Base-by-base conservation (phyloP, 1,140 invertebrate genomes). In the Anastatus disparis region DNA sequence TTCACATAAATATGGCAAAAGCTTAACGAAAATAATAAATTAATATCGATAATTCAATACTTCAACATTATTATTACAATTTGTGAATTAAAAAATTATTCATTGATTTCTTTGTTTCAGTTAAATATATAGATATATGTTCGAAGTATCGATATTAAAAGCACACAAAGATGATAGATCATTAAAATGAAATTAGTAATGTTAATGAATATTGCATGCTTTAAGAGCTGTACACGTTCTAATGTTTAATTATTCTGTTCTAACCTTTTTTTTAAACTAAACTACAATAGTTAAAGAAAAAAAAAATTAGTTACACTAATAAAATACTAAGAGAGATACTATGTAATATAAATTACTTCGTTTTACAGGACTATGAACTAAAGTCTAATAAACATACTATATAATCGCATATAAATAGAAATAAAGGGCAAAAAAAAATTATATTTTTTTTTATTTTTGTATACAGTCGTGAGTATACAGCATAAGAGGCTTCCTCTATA, bases 251-350 rank as follows among this genome's bases (percentile, higher is more conserved):
- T 44, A n/a, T 29, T 22, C 15, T 58, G 35, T 3, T 59, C 42
- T 67, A 67, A 52, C 35, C 17, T 69, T 27, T 3, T 61, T n/a
- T n/a, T n/a, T n/a, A n/a, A n/a, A 13, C 56, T 50, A 61, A 17
- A 52, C 42, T 68, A 68, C 24, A 42, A 46, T 15, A 35, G 31
- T 4, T 35, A 44, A 58, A 62, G 12, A 48, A 15, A 9, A 50
- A 69, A 59, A 40, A 70, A 0, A 27, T 35, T 29, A 64, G 17
- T 3, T 63, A 59, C 58, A 20, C 7, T 24, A 10, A 64, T 35
- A 52, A 53, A 27, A 22, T 53, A 44, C 20, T 69, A 61, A 22
- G 20, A 42, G 7, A 27, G 13, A 6, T 65, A 29, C 22, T n/a
- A n/a, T 46, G 2, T 27, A 8, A 38, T 42, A 44, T 9, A 44